Evolutionary conservation across 37 sponge, comb jelly and placozoan species (phyloP).

Genomic region (Ephydatia muelleri): DNA sequence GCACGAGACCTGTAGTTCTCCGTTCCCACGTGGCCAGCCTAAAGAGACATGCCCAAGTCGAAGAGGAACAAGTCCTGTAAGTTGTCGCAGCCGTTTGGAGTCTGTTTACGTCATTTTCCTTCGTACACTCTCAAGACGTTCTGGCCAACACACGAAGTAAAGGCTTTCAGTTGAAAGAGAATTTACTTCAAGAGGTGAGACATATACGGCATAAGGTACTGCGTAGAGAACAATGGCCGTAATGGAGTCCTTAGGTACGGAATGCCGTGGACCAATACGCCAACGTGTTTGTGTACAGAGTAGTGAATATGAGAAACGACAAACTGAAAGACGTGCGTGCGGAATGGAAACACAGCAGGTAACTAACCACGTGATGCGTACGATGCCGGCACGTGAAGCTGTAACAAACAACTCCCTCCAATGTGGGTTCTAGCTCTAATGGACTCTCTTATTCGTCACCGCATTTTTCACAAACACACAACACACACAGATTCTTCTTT

Average conservation of each 20-base stretch:
- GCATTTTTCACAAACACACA: too few species aligned
- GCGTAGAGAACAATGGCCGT: too few species aligned
- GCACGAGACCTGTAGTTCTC: too few species aligned
- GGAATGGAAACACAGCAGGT: conserved; percentile 79
- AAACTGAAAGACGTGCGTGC: conserved; percentile 84
- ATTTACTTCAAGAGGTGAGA: conserved; percentile 31
- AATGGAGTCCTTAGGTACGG: conserved; percentile 44
- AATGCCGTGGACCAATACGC: conserved; percentile 81
- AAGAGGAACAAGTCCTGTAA: conserved; percentile 78
- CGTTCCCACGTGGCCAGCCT: too few species aligned
- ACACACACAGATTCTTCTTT: conserved; percentile 77
- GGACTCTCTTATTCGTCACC: too few species aligned
- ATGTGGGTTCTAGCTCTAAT: too few species aligned
- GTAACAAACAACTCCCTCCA: too few species aligned
- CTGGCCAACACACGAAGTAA: conserved; percentile 68
- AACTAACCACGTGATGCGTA: neutral
- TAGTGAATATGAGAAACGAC: conserved; percentile 93
- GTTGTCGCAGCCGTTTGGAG: neutral
- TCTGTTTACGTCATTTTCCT: neutral
- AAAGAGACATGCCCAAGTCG: conserved; percentile 75
- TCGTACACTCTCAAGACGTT: conserved; percentile 20
- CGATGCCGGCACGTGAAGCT: too few species aligned
- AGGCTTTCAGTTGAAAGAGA: conserved; percentile 55
- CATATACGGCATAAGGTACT: too few species aligned
- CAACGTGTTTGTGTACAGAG: conserved; percentile 73